Percentiles rank a stretch among this genome's conserved stretches.
Evolutionary conservation across 2,113 vertebrate species (phyloP).

Genomic region (Arizona elegans): DNA sequence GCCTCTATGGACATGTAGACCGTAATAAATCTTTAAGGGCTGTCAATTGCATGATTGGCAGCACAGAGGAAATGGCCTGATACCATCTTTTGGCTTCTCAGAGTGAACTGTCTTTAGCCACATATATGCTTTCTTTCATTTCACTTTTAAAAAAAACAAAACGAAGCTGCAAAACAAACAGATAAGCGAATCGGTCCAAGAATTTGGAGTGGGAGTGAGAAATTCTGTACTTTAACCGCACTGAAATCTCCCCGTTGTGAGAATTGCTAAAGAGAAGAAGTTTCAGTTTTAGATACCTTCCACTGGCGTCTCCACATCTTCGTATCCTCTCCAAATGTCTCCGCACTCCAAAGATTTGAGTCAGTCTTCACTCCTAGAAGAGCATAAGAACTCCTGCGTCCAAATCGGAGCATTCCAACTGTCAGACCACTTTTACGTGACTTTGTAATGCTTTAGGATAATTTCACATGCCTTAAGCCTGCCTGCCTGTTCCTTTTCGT

Average conservation of each 20-base stretch:
- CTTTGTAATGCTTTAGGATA: constrained; percentile 41
- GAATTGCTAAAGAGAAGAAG: not conserved
- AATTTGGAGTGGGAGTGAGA: not conserved
- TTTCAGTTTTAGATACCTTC: not conserved
- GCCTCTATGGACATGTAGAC: not conserved
- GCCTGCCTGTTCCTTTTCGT: constrained; percentile 20
- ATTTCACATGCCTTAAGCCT: constrained; percentile 44
- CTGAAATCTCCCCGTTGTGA: not conserved
- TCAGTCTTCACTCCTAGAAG: not conserved
- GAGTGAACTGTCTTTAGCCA: not conserved
- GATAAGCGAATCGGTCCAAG: not conserved
- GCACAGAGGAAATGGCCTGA: not conserved
- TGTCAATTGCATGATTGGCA: not conserved
- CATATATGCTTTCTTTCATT: not conserved
- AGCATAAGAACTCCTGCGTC: not conserved
- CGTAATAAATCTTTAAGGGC: not conserved
- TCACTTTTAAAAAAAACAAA: not conserved
- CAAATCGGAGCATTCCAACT: not conserved
- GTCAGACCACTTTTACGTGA: not conserved
- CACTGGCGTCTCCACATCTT: not conserved
- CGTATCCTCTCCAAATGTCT: not conserved
- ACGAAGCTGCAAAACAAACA: not conserved
- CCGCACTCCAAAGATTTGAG: not conserved
- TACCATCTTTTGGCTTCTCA: not conserved
- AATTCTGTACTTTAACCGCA: not conserved